Percentiles rank a stretch among this genome's conserved stretches.
phyloP scores from a whole-genome alignment of 2,113 vertebrate species.

The Tupaia chinensis region DNA sequence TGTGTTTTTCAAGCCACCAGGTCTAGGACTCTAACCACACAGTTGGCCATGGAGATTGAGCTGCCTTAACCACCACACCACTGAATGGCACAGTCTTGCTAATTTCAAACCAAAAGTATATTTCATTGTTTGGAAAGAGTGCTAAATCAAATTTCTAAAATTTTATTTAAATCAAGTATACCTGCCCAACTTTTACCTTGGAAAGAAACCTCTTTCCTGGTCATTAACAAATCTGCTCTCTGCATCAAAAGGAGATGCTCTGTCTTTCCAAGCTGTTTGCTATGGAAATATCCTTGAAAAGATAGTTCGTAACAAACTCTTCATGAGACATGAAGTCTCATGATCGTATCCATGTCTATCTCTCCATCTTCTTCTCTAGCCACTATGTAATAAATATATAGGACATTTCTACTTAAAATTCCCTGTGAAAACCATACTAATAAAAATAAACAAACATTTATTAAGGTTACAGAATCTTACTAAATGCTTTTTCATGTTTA shows the following conservation, averaged over 20 bases:
- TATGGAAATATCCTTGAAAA: not conserved
- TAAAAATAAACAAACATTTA: not conserved
- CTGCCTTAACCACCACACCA: too few relatives aligned
- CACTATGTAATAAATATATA: too few relatives aligned
- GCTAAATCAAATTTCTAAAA: too few relatives aligned
- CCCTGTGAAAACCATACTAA: rapidly evolving
- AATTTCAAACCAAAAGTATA: too few relatives aligned
- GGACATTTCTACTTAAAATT: too few relatives aligned
- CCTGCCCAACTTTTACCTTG: not conserved
- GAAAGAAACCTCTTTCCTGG: not conserved
- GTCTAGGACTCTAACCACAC: too few relatives aligned
- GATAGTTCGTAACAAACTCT: not conserved
- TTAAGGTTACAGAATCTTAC: not conserved
- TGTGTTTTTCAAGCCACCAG: too few relatives aligned
- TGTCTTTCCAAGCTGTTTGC: not conserved
- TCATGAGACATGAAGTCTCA: not conserved
- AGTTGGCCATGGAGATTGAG: too few relatives aligned
- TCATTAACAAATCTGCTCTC: not conserved
- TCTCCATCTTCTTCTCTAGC: not conserved
- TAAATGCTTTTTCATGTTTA: not conserved
- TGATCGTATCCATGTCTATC: not conserved
- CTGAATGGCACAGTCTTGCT: too few relatives aligned
- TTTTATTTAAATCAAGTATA: not conserved
- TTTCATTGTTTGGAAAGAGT: too few relatives aligned
- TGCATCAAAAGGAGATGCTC: not conserved